Evolutionary conservation across 1,140 invertebrate genomes (phyloP), one percentile per base, ranked within the genome.

Genomic region (Cataglyphis hispanica): DNA sequence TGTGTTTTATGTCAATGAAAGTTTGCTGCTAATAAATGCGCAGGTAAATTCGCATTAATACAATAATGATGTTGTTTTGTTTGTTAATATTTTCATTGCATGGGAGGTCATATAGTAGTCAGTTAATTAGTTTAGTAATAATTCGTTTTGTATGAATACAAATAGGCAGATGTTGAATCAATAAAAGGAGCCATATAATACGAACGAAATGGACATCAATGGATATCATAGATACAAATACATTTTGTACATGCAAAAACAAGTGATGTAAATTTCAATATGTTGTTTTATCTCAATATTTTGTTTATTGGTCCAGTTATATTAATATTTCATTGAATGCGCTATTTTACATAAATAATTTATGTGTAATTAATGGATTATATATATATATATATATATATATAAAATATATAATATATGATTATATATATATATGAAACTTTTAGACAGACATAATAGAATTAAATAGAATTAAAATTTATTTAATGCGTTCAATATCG

Each of bases 11-110:
- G 16, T 11, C n/a, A 43, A 37, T 25, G 27, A 34, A 78, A 50
- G 46, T 81, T 70, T 43, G 66, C n/a, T 58, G 66, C 27, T 72
- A 37, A n/a, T 46, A 81, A 81, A 81, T 25, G 25, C 1, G 16
- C 34, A 50, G 25, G 13, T 70, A 50, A 53, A 53, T 69, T 69
- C 66, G 50, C 80, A 84, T 91, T 90, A 89, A 89, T 89, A 89
- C 77, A 89, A 43, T 87, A 87, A 91, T 86, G 70, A 78, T 53
- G 1, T 66, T 76, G 84, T 89, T 90, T 89, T 76, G 87, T 84
- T 85, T 31, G 74, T 81, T 53, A 91, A 89, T 91, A 89, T 86
- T 90, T 90, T 89, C 88, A 85, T 87, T 84, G 34, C 50, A 56
- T 16, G 34, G 43, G 58, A 66, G n/a, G n/a, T n/a, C n/a, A n/a